Evolutionary conservation across 2,888 invertebrate species (phyloP).

Genomic region (Euplexia lucipara): DNA sequence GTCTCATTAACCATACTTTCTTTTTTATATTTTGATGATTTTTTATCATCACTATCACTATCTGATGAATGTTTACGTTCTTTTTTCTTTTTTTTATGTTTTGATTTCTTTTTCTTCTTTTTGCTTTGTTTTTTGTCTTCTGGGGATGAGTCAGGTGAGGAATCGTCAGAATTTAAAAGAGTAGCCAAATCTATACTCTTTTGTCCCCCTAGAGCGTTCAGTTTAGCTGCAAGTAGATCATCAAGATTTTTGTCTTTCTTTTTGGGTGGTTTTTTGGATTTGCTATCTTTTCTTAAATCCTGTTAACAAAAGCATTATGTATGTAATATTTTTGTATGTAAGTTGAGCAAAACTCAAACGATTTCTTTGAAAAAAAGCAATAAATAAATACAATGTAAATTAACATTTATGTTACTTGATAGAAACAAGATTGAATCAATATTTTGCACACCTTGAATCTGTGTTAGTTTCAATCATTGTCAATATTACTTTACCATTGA

Average conservation of each 20-base stretch:
- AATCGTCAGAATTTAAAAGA: slow-evolving; percentile 81
- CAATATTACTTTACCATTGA: too few relatives aligned
- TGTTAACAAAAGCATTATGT: slow-evolving; percentile 65
- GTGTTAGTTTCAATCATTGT: too few relatives aligned
- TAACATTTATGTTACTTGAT: too few relatives aligned
- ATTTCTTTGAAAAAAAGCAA: too few relatives aligned
- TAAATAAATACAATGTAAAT: too few relatives aligned
- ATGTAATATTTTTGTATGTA: slow-evolving; percentile 8
- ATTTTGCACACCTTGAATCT: too few relatives aligned
- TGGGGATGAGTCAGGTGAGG: slow-evolving; percentile 76
- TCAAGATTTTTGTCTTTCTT: slow-evolving; percentile 91
- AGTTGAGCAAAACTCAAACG: neutral
- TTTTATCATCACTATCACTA: slow-evolving; percentile 47
- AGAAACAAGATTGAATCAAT: too few relatives aligned
- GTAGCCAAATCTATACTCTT: slow-evolving; percentile 80
- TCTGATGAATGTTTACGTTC: slow-evolving; percentile 56
- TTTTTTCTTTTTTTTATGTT: slow-evolving; percentile 74
- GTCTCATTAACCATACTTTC: slow-evolving; percentile 40
- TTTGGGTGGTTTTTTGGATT: slow-evolving; percentile 87
- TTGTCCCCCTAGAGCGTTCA: slow-evolving; percentile 91
- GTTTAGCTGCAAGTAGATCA: slow-evolving; percentile 93
- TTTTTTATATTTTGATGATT: slow-evolving; percentile 49
- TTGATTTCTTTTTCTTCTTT: slow-evolving; percentile 76
- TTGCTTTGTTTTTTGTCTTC: slow-evolving; percentile 63
- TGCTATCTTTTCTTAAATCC: slow-evolving; percentile 84